These are phyloP conservation scores for Pollenia labialis DNA, from an alignment of 2,888 invertebrate genomes.

Conservation along the genomic window DNA sequence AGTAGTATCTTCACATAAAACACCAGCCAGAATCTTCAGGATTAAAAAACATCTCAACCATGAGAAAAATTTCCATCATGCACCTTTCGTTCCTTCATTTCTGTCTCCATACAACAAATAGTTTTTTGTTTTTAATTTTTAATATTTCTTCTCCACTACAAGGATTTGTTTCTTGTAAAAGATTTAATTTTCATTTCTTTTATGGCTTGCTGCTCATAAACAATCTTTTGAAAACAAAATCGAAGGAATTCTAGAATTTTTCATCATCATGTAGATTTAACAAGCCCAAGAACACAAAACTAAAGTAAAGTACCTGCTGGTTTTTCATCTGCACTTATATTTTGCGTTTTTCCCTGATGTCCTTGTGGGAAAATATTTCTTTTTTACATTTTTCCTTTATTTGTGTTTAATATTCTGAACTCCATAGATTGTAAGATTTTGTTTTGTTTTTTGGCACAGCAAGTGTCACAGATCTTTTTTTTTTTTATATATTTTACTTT, in stretches of 20 bases:
- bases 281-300: neutral
- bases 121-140: constrained; percentile 11
- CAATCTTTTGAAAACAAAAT: neutral
- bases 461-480: constrained; percentile 55
- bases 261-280: constrained; percentile 32
- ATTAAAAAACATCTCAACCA: neutral
- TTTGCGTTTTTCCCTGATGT: constrained; percentile 39
- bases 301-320: constrained; percentile 44
- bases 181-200: constrained; percentile 28
- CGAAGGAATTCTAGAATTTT: neutral
- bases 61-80: constrained; percentile 38
- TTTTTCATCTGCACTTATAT: neutral
- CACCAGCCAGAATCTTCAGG: constrained; percentile 36
- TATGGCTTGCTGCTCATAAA: constrained; percentile 14
- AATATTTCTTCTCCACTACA: constrained; percentile 3
- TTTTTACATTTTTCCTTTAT: constrained; percentile 14
- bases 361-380: constrained; percentile 56
- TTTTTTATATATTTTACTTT: neutral
- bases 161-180: constrained; percentile 41
- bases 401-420: constrained; percentile 27
- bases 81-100: constrained; percentile 46
- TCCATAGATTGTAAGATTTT: constrained; percentile 30
- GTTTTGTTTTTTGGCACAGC: constrained; percentile 2
- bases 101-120: neutral
- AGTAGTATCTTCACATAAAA: neutral